Base-by-base conservation (phyloP, 2,888 invertebrate species). In the Epirrhoe tristata region DNA sequence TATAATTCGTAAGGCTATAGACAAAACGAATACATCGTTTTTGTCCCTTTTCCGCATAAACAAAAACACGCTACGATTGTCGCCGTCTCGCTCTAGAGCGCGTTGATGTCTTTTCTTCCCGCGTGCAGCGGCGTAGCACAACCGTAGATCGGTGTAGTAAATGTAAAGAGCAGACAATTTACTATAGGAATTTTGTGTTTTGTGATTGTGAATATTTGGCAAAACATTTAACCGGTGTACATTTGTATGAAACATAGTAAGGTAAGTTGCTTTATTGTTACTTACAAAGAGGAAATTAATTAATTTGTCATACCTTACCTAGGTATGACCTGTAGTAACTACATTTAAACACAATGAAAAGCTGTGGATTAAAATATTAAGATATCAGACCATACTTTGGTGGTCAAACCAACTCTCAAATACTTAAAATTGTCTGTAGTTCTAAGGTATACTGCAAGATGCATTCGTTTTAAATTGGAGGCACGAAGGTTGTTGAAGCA, bases 91-190 rank as follows among this genome's bases (percentile, higher is more conserved):
- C 78, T 85, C 77, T 71, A 80, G 73, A 75, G 81, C 82, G 86
- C 92, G 92, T 92, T 91, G 90, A 93, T 88, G 90, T 93, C 93
- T 91, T 92, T 92, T 90, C 81, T 82, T 87, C 81, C 81, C 79
- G 82, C 81, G 66, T 79, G 82, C 80, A 76, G 77, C 60, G 63
- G 68, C 71, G 76, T 73, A 86, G 88, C 80, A 77, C 77, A 62
- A 65, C 65, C 69, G 75, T 73, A 87, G 88, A 76, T 77, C 63
- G 66, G 65, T 67, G 75, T 73, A 87, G 88, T 82, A 86, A 79
- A 88, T 59, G 77, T 64, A 70, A 78, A 80, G 70, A 64, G 59
- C 60, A 74, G 72, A 77, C 67, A 63, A 73, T 67, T 66, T 61
- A 34, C 63, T 64, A 65, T 61, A 54, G n/a, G n/a, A 46, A 48